Evolutionary conservation across 53 echinoderm and acorn worm species (phyloP), one percentile per base, ranked within the genome.

Genomic region (Glandiceps talaboti): DNA sequence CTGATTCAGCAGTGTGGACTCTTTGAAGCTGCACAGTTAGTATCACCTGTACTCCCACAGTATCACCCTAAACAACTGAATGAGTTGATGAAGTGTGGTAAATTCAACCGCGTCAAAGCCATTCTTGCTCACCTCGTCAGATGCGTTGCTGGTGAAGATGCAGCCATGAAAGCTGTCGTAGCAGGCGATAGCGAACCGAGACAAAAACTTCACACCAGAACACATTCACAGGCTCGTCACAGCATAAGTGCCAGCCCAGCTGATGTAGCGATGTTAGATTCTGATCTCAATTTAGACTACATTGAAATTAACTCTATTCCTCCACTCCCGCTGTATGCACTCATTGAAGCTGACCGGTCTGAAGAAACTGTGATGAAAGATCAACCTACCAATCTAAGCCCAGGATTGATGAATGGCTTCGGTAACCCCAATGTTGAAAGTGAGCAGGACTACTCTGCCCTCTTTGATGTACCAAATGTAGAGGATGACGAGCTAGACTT

Each of bases 51-150:
- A 26, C 85, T 99, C 33, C 99, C 99, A 14, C 99, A 99, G 85
- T 99, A 99, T 73, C 99, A 99, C 74, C 99, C 99, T 12, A 93
- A 87, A 81, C 93, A 93, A 79, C 75, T 99, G 79, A 99, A 91
- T 91, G 99, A 93, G 32, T 87, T 99, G 32, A 86, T 99, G 86
- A 99, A 94, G 82, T 94, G 99, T 79, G 99, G 99, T 6, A 99
- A 89, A 74, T 87, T 99, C 29, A 86, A 90, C 28, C 87, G 99
- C 25, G 99, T 99, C 79, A 99, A 93, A 76, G 99, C 99, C 82
- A 99, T 99, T 33, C 78, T 99, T 1, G 93, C 94, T 29, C 99
- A 99, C 76, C 82, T 99, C 72, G 99, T 99, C 30, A 89, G 94
- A 29, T 99, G 99, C 87, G 89, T 99, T 30, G 99, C 99, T 25